Evolutionary conservation across 1,140 invertebrate genomes (phyloP), one percentile per base, ranked within the genome.

Genomic region (Orussus abietinus): DNA sequence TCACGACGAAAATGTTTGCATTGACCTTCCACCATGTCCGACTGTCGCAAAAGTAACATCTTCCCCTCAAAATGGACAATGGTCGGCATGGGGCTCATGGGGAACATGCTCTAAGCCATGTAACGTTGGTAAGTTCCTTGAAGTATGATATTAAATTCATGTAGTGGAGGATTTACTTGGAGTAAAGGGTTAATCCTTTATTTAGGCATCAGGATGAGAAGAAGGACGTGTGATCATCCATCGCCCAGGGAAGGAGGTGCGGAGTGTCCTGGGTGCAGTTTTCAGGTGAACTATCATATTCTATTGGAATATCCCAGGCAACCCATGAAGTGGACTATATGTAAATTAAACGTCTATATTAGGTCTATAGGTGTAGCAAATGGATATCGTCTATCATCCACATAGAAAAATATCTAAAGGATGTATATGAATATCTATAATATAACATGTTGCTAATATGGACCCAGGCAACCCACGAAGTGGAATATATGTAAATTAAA

Each of bases 11-110:
- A 80, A 83, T 45, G 83, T 85, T 48, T 92, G 90, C 54, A 77
- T 84, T 17, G 80, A 83, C 34, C 76, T 86, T 49, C 88, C 88
- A 11, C 88, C 88, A 0, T 92, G 89, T 61, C 88, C 89, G 6
- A 77, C 75, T 53, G 64, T 70, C 9, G 47, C 59, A 56, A 78
- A 79, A 45, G 68, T 75, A 11, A 64, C 73, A 2, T 64, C 78
- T 1, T 73, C 77, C 2, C 77, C 84, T 1, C 74, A 82, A 21
- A 82, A 84, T 51, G 86, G 85, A 0, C 80, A 80, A 5, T 90
- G 88, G 88, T 80, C 83, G 0, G 57, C 74, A 0, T 91, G 87
- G 86, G 75, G 80, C 1, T 42, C 76, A 3, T 91, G 88, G 88
- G 77, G 77, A 7, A 59, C 76, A 1, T 88, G 85, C 53, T 75